Evolutionary conservation across 2,797 vertebrate genomes (phyloP).

Genomic region (Pangasius krempfi): DNA sequence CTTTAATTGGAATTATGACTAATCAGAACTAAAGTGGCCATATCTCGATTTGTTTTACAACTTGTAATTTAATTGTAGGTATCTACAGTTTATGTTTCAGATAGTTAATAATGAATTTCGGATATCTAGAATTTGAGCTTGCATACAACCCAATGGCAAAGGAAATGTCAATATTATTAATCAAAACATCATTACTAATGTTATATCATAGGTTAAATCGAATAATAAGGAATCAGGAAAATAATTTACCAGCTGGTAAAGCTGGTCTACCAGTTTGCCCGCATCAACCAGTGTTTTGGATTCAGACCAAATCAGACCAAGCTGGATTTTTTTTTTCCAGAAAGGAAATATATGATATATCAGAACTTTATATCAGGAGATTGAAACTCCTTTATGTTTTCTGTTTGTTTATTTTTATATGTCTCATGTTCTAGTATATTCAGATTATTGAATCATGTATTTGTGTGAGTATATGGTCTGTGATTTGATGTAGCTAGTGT

Average conservation of each 20-base stretch:
- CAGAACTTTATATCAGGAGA: no score
- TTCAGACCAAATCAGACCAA: no score
- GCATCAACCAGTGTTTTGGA: no score
- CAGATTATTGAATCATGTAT: background rate
- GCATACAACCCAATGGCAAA: background rate
- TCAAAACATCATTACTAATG: background rate
- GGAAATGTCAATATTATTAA: background rate
- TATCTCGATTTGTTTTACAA: background rate
- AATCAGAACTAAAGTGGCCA: background rate
- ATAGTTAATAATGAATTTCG: background rate
- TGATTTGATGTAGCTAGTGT: background rate
- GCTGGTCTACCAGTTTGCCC: no score
- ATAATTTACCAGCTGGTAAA: no score
- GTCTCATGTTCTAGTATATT: background rate
- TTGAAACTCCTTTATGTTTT: no score
- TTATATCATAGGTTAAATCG: no score
- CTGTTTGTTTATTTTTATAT: no score
- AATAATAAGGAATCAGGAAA: no score
- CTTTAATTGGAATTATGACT: background rate
- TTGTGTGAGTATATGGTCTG: background rate
- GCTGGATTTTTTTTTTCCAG: no score
- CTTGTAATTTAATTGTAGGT: background rate
- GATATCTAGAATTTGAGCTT: background rate
- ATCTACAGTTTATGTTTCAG: background rate
- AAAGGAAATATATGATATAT: no score